Percentiles rank a stretch among this genome's conserved stretches.
Conservation (phyloP, 2,888 invertebrate genomes). For the Orthosia gracilis region DNA sequence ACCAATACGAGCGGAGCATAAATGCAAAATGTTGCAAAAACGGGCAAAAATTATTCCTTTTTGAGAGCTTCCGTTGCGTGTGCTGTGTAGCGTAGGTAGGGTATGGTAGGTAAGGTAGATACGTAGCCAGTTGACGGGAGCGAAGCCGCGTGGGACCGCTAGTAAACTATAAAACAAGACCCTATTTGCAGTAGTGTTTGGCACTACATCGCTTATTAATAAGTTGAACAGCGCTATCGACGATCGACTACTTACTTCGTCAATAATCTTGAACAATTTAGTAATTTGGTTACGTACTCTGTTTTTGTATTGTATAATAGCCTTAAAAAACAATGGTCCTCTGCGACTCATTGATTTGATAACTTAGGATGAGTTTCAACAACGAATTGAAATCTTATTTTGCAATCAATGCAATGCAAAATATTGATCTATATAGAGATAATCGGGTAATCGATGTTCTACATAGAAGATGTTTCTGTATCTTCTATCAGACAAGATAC, state of each 20-base stretch:
- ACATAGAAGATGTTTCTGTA: background rate
- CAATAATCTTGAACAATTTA: background rate
- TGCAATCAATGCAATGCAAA: background rate
- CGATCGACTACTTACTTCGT: background rate
- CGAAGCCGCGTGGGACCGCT: too few species aligned
- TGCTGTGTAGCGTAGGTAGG: too few species aligned
- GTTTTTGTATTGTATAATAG: background rate
- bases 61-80: too few species aligned
- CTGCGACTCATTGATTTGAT: background rate
- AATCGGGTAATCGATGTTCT: background rate
- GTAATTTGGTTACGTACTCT: background rate
- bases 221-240: constrained; percentile 6
- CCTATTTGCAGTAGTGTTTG: constrained; percentile 34
- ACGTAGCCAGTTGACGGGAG: too few species aligned
- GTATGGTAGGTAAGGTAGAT: too few species aligned
- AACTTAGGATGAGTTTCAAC: background rate
- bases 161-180: constrained; percentile 40
- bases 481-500: constrained; percentile 10
- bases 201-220: constrained; percentile 10
- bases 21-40: too few species aligned
- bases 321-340: background rate
- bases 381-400: background rate
- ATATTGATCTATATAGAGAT: background rate
- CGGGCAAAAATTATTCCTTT: too few species aligned
- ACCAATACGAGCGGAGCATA: too few species aligned